Conservation (phyloP, 2,113 vertebrate species). For the Festucalex cinctus region DNA sequence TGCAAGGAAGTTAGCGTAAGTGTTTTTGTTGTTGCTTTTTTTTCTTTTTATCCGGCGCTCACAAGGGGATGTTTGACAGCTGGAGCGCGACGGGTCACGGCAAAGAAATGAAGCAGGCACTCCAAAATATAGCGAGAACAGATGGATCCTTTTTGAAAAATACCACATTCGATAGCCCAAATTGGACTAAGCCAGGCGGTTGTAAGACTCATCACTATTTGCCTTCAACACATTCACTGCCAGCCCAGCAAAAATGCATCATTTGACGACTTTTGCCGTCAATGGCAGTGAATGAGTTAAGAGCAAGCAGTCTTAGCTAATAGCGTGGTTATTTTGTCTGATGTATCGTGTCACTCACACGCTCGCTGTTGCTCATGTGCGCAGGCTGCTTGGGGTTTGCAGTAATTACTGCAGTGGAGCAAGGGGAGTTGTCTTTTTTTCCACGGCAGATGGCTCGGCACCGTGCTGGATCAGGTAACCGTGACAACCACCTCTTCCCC, state of each 20-base stretch:
- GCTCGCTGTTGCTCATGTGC: conserved; percentile 37
- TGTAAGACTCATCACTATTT: conserved; percentile 4
- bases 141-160: conserved; percentile 10
- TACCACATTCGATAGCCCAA: conserved; percentile 8
- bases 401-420: conserved; percentile 79
- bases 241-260: too few relatives aligned
- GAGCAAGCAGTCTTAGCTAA: conserved; percentile 4
- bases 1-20: conserved; percentile 12
- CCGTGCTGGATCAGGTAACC: conserved; percentile 85
- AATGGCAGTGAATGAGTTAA: too few relatives aligned
- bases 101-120: conserved; percentile 7
- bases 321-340: not conserved
- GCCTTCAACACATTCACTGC: too few relatives aligned
- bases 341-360: conserved; percentile 27
- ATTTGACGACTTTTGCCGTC: too few relatives aligned
- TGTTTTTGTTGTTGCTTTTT: conserved; percentile 21
- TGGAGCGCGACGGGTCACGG: conserved; percentile 34
- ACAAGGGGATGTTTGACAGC: conserved; percentile 31
- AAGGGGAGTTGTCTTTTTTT: conserved; percentile 74
- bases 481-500: conserved; percentile 70
- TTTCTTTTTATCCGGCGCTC: conserved; percentile 9
- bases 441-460: conserved; percentile 84
- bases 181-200: conserved; percentile 14
- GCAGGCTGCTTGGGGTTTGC: conserved; percentile 59
- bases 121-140: conserved; percentile 3